Evolutionary conservation across 2,797 vertebrate genomes (phyloP).

Genomic region (Ctenopoma kingsleyae): DNA sequence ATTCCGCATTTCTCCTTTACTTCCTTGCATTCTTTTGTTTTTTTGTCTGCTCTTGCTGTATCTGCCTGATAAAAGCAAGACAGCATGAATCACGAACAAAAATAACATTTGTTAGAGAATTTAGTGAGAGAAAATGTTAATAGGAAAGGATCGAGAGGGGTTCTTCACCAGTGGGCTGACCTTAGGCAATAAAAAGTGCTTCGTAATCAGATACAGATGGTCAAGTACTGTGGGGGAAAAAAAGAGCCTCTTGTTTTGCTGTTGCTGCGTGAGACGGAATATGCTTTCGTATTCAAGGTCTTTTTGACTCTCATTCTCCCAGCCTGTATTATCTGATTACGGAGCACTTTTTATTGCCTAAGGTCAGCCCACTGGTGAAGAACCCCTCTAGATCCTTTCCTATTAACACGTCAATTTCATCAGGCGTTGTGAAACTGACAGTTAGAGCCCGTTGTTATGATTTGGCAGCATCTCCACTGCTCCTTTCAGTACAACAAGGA

Average conservation of each 20-base stretch:
- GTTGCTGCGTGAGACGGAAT: slow-evolving; percentile 45
- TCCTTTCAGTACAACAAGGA: slow-evolving; percentile 23
- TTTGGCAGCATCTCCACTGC: slow-evolving; percentile 37
- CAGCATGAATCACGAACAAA: slow-evolving; percentile 28
- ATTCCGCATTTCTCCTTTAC: slow-evolving; percentile 3
- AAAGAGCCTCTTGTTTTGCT: slow-evolving; percentile 55
- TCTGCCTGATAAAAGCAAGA: slow-evolving; percentile 37
- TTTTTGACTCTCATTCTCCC: slow-evolving; percentile 18
- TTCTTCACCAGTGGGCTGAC: slow-evolving; percentile 95
- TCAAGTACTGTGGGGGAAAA: slow-evolving; percentile 76
- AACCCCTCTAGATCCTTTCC: slow-evolving; percentile 94
- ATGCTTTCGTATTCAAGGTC: slow-evolving; percentile 54
- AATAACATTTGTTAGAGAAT: slow-evolving; percentile 29
- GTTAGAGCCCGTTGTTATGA: slow-evolving; percentile 48
- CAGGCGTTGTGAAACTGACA: slow-evolving; percentile 81
- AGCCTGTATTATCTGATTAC: slow-evolving; percentile 92
- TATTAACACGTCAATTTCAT: slow-evolving; percentile 93
- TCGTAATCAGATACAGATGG: slow-evolving; percentile 94
- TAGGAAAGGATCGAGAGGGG: slow-evolving; percentile 92
- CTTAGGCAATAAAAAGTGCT: slow-evolving; percentile 97
- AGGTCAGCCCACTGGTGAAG: slow-evolving; percentile 93
- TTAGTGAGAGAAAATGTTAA: slow-evolving; percentile 72
- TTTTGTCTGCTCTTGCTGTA: slow-evolving; percentile 31
- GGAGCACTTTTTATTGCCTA: slow-evolving; percentile 97
- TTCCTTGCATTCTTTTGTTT: background rate